Percentiles rank a stretch among this genome's conserved stretches.
phyloP scores from a whole-genome alignment of 1,140 invertebrate genomes.

The Drosophila truncata region DNA sequence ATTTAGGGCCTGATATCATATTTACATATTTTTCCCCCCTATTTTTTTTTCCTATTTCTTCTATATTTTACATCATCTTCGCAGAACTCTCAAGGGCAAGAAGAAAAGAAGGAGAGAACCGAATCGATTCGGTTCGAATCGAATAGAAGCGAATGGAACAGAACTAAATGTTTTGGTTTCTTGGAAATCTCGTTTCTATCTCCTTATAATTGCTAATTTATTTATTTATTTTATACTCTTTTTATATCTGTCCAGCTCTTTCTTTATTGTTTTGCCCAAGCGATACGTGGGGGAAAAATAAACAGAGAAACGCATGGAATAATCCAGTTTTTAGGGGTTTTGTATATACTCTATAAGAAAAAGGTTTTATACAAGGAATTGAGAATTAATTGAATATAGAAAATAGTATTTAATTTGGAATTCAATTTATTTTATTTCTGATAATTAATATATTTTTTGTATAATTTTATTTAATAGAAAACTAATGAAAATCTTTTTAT shows the following conservation, averaged over 20 bases:
- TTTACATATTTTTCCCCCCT: constrained; percentile 30
- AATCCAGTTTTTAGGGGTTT: neutral
- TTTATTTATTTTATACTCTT: constrained; percentile 70
- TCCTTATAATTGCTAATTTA: constrained; percentile 80
- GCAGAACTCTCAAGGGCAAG: constrained; percentile 29
- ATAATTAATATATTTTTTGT: neutral
- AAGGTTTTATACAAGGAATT: neutral
- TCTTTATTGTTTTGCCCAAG: constrained; percentile 57
- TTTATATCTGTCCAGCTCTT: constrained; percentile 54
- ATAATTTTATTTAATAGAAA: neutral
- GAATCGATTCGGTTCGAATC: constrained; percentile 14
- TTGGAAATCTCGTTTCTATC: constrained; percentile 66
- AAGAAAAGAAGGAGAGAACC: constrained; percentile 18
- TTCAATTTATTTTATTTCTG: neutral
- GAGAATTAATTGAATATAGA: neutral
- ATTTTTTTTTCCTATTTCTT: neutral
- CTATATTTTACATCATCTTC: constrained; percentile 23
- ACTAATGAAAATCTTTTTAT: neutral
- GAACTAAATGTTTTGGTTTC: constrained; percentile 47
- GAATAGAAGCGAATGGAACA: constrained; percentile 24
- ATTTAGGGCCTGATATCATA: constrained; percentile 47
- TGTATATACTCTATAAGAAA: constrained; percentile 11
- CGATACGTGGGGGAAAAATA: constrained; percentile 30
- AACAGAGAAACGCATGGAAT: constrained; percentile 7
- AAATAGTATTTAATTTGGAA: neutral